Percentiles rank a stretch among this genome's conserved stretches.
Conservation (phyloP, 1,140 invertebrate genomes). For the Cotesia vestalis region DNA sequence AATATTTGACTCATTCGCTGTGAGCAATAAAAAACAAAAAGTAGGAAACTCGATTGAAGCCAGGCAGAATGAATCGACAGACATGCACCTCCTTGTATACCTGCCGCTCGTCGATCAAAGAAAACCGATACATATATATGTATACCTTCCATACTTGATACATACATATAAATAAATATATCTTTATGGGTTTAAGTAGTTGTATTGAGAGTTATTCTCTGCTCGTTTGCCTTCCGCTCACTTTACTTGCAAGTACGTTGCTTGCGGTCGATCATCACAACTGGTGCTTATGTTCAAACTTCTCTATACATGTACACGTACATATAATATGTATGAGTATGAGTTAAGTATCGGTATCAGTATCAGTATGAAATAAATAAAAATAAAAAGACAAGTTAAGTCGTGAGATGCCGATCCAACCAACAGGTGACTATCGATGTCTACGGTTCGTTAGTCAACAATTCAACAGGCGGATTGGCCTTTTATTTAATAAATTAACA, state of each 20-base stretch:
- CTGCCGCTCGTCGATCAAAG: conserved; percentile 40
- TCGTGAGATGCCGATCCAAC: conserved; percentile 35
- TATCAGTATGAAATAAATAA: background rate
- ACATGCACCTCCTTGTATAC: conserved; percentile 37
- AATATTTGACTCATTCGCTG: background rate
- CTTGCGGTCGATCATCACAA: conserved; percentile 28
- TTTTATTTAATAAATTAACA: conserved; percentile 1
- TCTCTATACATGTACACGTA: background rate
- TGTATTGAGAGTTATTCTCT: conserved; percentile 29
- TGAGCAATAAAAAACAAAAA: conserved; percentile 17
- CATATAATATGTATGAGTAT: too few species aligned
- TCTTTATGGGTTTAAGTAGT: conserved; percentile 1
- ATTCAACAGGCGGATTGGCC: conserved; percentile 1
- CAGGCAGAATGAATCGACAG: conserved; percentile 42
- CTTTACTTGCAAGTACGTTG: background rate
- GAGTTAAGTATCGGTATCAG: background rate
- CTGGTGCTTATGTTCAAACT: background rate
- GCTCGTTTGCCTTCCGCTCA: conserved; percentile 34
- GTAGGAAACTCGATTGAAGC: conserved; percentile 29
- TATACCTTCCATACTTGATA: background rate
- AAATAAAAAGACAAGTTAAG: background rate
- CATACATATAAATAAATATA: conserved; percentile 22
- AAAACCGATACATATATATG: conserved; percentile 20
- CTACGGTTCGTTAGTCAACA: conserved; percentile 30
- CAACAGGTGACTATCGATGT: conserved; percentile 40